Evolutionary conservation across 2,797 vertebrate genomes (phyloP).

Genomic region (Dermochelys coriacea): DNA sequence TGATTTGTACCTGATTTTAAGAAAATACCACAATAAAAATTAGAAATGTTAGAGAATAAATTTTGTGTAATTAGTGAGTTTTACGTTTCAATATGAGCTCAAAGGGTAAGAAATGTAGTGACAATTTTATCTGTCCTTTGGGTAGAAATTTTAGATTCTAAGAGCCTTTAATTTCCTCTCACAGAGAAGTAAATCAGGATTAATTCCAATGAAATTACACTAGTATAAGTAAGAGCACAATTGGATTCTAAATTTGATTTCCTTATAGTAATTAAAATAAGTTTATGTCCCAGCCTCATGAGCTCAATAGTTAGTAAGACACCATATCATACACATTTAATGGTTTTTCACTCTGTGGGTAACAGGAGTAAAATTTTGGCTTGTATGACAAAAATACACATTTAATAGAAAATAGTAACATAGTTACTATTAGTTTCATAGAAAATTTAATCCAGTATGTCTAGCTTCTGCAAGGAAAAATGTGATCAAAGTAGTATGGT

Average conservation of each 20-base stretch:
- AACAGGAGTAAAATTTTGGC: not conserved
- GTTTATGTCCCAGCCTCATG: not conserved
- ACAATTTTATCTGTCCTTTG: not conserved
- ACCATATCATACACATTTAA: not conserved
- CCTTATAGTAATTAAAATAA: not conserved
- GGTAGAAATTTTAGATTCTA: not conserved
- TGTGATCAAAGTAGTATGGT: not conserved
- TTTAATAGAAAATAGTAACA: not conserved
- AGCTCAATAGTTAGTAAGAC: not conserved
- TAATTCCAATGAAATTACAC: not conserved
- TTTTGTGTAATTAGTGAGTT: conserved; percentile 19
- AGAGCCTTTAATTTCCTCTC: not conserved
- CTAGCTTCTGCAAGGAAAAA: not conserved
- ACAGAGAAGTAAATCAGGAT: not conserved
- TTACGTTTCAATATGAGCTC: not conserved
- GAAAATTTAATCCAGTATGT: not conserved
- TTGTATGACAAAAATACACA: not conserved
- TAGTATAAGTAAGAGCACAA: not conserved
- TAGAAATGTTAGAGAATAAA: conserved; percentile 4
- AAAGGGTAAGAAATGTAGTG: not conserved
- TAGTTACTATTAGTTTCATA: not conserved
- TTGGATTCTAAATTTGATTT: not conserved
- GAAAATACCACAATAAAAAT: not conserved
- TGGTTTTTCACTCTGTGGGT: not conserved
- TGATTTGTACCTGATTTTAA: conserved; percentile 36